These are phyloP conservation scores for Drosophila elegans DNA, from an alignment of 1,140 invertebrate species.

Conservation along the genomic window DNA sequence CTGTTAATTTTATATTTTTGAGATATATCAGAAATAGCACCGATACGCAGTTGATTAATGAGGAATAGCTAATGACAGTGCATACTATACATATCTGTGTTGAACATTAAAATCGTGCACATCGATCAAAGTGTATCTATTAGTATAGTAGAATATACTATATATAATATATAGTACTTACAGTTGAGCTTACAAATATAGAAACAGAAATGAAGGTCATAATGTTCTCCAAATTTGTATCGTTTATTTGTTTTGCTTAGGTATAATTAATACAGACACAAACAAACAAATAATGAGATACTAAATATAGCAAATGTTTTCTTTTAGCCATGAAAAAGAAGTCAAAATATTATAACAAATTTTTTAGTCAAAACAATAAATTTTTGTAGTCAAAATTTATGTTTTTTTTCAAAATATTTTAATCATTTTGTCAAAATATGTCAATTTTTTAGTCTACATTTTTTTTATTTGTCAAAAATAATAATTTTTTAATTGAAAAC, in stretches of 20 bases:
- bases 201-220: background rate
- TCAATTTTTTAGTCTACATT: too few relatives aligned
- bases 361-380: too few relatives aligned
- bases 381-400: too few relatives aligned
- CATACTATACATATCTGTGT: conserved; percentile 8
- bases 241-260: background rate
- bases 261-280: too few relatives aligned
- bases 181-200: background rate
- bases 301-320: too few relatives aligned
- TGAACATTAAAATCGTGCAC: background rate
- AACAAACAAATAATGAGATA: too few relatives aligned
- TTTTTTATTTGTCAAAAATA: too few relatives aligned
- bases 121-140: conserved; percentile 14
- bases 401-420: background rate
- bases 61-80: conserved; percentile 7
- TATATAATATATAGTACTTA: background rate
- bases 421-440: background rate
- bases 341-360: too few relatives aligned
- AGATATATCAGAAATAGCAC: conserved; percentile 15
- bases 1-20: background rate
- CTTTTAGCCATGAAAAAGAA: too few relatives aligned
- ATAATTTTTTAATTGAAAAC: too few relatives aligned
- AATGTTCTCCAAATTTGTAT: background rate
- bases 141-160: background rate
- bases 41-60: conserved; percentile 31